Conservation (phyloP, 1,140 invertebrate genomes). For the Bombus ignitus region DNA sequence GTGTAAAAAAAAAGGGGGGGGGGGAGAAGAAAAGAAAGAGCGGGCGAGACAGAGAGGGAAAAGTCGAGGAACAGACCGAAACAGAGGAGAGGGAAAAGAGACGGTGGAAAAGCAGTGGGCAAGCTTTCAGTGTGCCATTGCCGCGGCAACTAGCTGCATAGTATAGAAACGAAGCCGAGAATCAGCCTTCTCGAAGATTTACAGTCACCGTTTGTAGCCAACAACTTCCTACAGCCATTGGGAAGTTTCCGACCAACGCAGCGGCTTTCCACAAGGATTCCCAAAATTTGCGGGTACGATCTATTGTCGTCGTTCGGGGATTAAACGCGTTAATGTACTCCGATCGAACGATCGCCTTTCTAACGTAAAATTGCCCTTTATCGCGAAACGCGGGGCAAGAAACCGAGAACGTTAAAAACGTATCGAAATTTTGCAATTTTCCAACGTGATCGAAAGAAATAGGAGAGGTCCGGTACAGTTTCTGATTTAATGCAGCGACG, state of each 20-base stretch:
- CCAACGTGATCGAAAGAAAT: background rate
- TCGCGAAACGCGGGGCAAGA: background rate
- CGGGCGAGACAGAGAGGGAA: background rate
- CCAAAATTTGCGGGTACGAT: slow-evolving; percentile 4
- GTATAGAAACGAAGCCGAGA: slow-evolving; percentile 17
- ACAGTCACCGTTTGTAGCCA: slow-evolving; percentile 5
- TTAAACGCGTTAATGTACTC: background rate
- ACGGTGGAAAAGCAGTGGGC: background rate
- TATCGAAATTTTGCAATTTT: background rate
- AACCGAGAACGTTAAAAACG: background rate
- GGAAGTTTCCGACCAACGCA: slow-evolving; percentile 25
- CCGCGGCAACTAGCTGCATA: slow-evolving; percentile 32
- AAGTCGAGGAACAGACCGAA: background rate
- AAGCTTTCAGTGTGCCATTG: slow-evolving; percentile 42
- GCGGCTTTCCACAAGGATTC: background rate
- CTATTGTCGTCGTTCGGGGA: background rate
- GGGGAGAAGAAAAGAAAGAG: background rate
- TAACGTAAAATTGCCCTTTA: background rate
- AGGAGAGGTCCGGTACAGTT: background rate
- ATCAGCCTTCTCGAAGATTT: slow-evolving; percentile 30
- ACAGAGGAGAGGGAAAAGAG: background rate
- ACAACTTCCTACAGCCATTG: slow-evolving; percentile 10
- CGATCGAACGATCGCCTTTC: background rate
- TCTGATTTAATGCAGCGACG: background rate
- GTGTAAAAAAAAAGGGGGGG: slow-evolving; percentile 3